These are phyloP conservation scores for Pelobates fuscus DNA, from an alignment of 2,113 vertebrate genomes.

Conservation along the genomic window DNA sequence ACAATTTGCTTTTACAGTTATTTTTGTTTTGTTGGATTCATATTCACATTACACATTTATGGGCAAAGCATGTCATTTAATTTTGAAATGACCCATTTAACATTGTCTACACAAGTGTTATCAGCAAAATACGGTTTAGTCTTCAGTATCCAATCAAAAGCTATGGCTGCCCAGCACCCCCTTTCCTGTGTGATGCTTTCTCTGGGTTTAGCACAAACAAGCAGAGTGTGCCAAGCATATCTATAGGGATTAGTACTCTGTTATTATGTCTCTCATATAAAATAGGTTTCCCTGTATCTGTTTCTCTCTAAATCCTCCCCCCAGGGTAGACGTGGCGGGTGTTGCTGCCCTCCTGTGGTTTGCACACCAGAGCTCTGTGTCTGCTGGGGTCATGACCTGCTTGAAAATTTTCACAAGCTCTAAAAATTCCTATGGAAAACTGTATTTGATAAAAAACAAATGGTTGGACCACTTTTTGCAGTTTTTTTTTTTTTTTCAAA, in stretches of 20 bases:
- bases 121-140: background rate
- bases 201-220: slow-evolving; percentile 35
- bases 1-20: too few relatives aligned
- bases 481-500: too few relatives aligned
- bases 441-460: too few relatives aligned
- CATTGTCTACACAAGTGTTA: background rate
- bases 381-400: background rate
- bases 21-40: too few relatives aligned
- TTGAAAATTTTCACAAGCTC: background rate
- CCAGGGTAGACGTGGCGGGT: background rate
- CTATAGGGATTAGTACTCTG: slow-evolving; percentile 33
- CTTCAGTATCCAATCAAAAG: background rate
- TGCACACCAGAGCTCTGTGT: background rate
- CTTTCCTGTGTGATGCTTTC: background rate
- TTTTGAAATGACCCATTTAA: background rate
- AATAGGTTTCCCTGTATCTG: slow-evolving; percentile 9
- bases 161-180: background rate
- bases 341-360: background rate
- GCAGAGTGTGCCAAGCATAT: slow-evolving; percentile 40
- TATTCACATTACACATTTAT: too few relatives aligned
- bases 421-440: too few relatives aligned
- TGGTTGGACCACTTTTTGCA: too few relatives aligned
- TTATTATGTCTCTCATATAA: background rate
- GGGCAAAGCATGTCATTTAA: background rate
- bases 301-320: slow-evolving; percentile 39